Evolutionary conservation across 2,797 vertebrate species (phyloP).

Genomic region (Cirrhinus molitorella): DNA sequence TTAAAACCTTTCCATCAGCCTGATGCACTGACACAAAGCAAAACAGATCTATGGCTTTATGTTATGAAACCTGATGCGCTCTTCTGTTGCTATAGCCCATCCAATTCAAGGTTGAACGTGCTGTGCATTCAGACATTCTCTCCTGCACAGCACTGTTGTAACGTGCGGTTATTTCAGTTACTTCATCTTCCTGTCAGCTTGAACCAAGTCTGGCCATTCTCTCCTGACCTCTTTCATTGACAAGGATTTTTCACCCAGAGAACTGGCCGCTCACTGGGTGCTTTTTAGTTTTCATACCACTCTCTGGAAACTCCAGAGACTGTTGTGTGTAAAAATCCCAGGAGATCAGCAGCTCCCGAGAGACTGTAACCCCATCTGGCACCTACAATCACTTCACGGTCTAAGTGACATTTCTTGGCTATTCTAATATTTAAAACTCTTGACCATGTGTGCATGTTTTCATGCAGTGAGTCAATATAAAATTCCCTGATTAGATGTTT

Average conservation of each 20-base stretch:
- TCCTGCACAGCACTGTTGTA: background rate
- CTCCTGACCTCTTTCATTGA: background rate
- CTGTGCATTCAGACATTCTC: background rate
- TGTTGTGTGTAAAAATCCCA: constrained; percentile 21
- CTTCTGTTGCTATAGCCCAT: background rate
- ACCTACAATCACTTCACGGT: constrained; percentile 1
- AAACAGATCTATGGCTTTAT: background rate
- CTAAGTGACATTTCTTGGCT: background rate
- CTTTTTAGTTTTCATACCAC: constrained; percentile 7
- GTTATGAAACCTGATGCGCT: background rate
- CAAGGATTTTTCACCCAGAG: constrained; percentile 7
- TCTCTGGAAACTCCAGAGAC: background rate
- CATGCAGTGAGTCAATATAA: background rate
- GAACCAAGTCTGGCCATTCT: background rate
- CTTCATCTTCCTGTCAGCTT: background rate
- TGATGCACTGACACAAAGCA: background rate
- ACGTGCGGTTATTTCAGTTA: background rate
- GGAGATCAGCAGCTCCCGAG: background rate
- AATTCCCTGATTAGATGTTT: background rate
- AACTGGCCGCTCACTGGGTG: background rate
- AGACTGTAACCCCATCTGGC: background rate
- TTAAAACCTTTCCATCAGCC: background rate
- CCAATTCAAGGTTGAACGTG: background rate
- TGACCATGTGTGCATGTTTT: background rate
- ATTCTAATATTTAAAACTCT: background rate